Percentiles rank a stretch among this genome's conserved stretches.
These are phyloP conservation scores for Amphipyra tragopoginis DNA, from an alignment of 2,888 invertebrate species.

Conservation along the genomic window DNA sequence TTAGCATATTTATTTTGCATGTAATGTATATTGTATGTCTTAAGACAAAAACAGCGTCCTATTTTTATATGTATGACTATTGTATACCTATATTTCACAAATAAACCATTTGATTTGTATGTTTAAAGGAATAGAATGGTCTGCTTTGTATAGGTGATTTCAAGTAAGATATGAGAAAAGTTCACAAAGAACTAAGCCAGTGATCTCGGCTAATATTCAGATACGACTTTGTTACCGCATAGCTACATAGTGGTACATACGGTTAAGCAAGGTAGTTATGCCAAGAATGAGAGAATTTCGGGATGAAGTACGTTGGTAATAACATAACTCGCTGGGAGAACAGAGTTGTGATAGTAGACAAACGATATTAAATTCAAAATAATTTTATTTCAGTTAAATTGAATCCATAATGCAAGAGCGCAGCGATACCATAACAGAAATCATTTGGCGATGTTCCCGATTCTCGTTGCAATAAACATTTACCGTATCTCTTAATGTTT, in stretches of 20 bases:
- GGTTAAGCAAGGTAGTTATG: conserved; percentile 26
- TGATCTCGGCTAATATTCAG: conserved; percentile 3
- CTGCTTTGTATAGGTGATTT: background rate
- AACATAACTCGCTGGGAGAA: conserved; percentile 31
- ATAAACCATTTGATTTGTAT: too few species aligned
- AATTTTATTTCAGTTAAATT: conserved; percentile 36
- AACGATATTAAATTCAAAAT: conserved; percentile 48
- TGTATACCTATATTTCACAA: too few species aligned
- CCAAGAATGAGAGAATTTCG: conserved; percentile 32
- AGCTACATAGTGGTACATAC: conserved; percentile 8
- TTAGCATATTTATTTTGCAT: too few species aligned
- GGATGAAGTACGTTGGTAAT: conserved; percentile 33
- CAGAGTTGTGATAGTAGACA: conserved; percentile 12
- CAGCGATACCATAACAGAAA: conserved; percentile 17
- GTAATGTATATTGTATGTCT: too few species aligned
- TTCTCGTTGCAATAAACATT: conserved; percentile 39
- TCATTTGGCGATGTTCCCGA: conserved; percentile 35
- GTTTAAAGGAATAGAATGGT: too few species aligned
- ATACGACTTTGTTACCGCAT: background rate
- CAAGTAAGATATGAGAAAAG: conserved; percentile 1
- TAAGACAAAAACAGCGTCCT: too few species aligned
- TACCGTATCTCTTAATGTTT: conserved; percentile 6
- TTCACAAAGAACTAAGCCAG: background rate
- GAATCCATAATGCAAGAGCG: conserved; percentile 47
- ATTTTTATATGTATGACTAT: too few species aligned